Evolutionary conservation across 2,888 invertebrate genomes (phyloP), one percentile per base, ranked within the genome.

Genomic region (Acanthoscelides obtectus): DNA sequence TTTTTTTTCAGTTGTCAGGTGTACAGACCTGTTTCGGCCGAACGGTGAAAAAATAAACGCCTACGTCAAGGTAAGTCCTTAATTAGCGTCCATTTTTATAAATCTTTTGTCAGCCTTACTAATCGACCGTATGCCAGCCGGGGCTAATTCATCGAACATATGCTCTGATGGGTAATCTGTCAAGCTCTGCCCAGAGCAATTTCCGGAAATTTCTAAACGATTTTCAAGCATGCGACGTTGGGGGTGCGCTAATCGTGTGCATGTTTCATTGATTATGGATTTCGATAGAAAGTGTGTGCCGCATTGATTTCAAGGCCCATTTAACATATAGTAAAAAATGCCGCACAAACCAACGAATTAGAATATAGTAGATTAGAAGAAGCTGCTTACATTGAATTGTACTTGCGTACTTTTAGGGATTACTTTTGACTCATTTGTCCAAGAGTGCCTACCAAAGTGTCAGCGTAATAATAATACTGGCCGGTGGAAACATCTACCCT

Each of bases 1-100:
- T 71, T 82, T 79, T 74, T 77, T 89, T 89, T 71, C 88, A 94
- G 94, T 95, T 78, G 90, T 93, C 80, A 89, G 92, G 79, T 94
- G 94, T 83, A 89, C 89, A 81, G 93, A 93, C 82, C 87, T 95
- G 75, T 89, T 90, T 79, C 88, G 92, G 76, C 84, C 89, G 20
- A 88, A 90, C 81, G 93, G 91, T 69, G 91, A 89, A 79, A 88
- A 88, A 68, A 90, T 94, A 75, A 94, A 94, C 84, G 94, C 94
- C 74, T 94, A 94, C 84, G 93, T 94, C 22, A 94, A 94, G 88
- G 93, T 92, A 80, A 86, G 86, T 82, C 72, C 67, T 69, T 66
- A 66, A 66, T 21, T 22, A 66, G 64, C 45, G 25, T 8, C 12
- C 63, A 69, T 63, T 68, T 8, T 6, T 20, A 4, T 22, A 69